These are phyloP conservation scores for Crocuta crocuta DNA, from an alignment of 2,113 vertebrate species.

Conservation along the genomic window DNA sequence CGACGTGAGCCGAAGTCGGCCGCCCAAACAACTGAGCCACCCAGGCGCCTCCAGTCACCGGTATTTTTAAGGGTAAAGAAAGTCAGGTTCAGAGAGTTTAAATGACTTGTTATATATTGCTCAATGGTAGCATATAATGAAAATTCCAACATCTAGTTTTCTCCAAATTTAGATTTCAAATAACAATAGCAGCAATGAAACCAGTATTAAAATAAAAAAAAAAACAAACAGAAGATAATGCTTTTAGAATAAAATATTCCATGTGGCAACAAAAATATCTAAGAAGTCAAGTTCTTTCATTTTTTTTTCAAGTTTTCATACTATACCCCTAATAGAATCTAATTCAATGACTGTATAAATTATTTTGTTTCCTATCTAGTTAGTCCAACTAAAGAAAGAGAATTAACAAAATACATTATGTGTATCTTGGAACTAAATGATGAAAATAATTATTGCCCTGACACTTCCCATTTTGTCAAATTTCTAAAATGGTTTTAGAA, in stretches of 20 bases:
- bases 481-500: constrained; percentile 29
- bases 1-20: no score
- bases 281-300: not conserved
- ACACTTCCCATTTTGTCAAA: not conserved
- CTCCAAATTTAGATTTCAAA: not conserved
- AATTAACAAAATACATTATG: not conserved
- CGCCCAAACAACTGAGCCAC: no score
- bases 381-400: not conserved
- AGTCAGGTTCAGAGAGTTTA: not conserved
- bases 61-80: not conserved
- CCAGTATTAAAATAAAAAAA: not conserved
- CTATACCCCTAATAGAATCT: not conserved
- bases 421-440: not conserved
- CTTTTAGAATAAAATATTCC: constrained; percentile 2
- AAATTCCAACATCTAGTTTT: not conserved
- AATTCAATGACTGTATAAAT: not conserved
- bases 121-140: not conserved
- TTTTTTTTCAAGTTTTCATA: not conserved
- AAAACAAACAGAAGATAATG: not conserved
- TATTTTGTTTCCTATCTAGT: constrained; percentile 2
- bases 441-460: not conserved
- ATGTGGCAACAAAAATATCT: not conserved
- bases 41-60: not conserved
- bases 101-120: not conserved
- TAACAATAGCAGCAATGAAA: not conserved